A percentile compares a stretch with the other conserved stretches of the same genome.
Evolutionary conservation across 2,888 invertebrate genomes (phyloP).

Genomic region (Nemoura dubitans): DNA sequence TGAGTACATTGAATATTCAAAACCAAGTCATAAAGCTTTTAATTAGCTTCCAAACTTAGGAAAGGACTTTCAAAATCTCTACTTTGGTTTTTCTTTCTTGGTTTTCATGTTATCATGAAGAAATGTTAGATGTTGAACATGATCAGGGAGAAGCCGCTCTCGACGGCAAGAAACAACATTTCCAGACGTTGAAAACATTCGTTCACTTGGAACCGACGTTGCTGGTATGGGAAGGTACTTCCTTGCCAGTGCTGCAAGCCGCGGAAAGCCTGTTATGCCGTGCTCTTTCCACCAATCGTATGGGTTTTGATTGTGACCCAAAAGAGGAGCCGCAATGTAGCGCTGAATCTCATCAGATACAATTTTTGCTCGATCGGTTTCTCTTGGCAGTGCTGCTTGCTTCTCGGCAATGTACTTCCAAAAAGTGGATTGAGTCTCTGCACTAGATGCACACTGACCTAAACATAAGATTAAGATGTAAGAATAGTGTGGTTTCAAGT

Average conservation of each 20-base stretch:
- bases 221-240: conserved; percentile 38
- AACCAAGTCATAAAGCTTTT: neutral
- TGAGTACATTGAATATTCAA: neutral
- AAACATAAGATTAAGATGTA: no score
- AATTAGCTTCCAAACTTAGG: neutral
- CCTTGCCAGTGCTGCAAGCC: conserved; percentile 23
- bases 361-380: no score
- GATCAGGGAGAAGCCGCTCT: conserved; percentile 31
- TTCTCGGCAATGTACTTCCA: no score
- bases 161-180: conserved; percentile 35
- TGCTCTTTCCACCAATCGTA: conserved; percentile 13
- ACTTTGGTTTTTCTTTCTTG: conserved; percentile 13
- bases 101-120: conserved; percentile 32
- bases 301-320: no score
- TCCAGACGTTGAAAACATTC: conserved; percentile 39
- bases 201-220: conserved; percentile 38
- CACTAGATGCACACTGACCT: no score
- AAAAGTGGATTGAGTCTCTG: no score
- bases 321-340: no score
- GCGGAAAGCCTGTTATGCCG: neutral
- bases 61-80: neutral
- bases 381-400: no score
- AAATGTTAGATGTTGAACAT: conserved; percentile 36
- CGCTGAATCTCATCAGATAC: no score
- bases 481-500: no score